phyloP scores from a whole-genome alignment of 2,797 vertebrate genomes.

The Chaenodraco wilsoni region DNA sequence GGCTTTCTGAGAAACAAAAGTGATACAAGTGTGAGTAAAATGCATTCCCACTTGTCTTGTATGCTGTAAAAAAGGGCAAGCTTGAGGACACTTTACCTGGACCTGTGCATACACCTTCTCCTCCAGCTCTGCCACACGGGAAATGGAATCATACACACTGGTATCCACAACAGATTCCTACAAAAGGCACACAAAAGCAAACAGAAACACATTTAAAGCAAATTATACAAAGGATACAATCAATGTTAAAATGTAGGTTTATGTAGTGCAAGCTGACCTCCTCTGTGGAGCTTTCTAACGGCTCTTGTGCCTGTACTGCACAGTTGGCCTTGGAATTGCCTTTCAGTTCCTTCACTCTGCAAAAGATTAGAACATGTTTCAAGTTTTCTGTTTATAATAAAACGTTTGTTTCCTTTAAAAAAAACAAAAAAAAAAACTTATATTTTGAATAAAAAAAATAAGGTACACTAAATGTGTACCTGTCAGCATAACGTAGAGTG shows the following conservation, averaged over 20 bases:
- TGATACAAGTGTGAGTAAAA: background rate
- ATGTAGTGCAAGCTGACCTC: constrained; percentile 65
- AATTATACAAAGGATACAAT: background rate
- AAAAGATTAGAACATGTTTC: constrained; percentile 24
- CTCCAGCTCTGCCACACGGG: constrained; percentile 86
- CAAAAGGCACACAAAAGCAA: constrained; percentile 8
- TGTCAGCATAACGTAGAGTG: constrained; percentile 96
- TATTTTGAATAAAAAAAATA: background rate
- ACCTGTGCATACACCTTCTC: constrained; percentile 87
- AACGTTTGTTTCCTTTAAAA: background rate
- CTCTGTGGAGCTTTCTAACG: constrained; percentile 68
- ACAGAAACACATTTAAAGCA: background rate
- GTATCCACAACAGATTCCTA: constrained; percentile 75
- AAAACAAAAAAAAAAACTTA: too few species aligned
- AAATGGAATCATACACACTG: constrained; percentile 86
- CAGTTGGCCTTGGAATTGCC: constrained; percentile 72
- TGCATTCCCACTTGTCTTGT: background rate
- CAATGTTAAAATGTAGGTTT: background rate
- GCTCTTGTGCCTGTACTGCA: constrained; percentile 77
- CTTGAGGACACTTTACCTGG: constrained; percentile 70
- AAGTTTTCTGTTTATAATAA: background rate
- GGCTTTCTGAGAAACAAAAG: constrained; percentile 75
- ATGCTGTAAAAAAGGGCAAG: background rate
- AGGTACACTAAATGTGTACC: constrained; percentile 76
- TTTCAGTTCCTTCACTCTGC: constrained; percentile 94